phyloP scores from a whole-genome alignment of 2,797 vertebrate species.

The Pelobates cultripes region DNA sequence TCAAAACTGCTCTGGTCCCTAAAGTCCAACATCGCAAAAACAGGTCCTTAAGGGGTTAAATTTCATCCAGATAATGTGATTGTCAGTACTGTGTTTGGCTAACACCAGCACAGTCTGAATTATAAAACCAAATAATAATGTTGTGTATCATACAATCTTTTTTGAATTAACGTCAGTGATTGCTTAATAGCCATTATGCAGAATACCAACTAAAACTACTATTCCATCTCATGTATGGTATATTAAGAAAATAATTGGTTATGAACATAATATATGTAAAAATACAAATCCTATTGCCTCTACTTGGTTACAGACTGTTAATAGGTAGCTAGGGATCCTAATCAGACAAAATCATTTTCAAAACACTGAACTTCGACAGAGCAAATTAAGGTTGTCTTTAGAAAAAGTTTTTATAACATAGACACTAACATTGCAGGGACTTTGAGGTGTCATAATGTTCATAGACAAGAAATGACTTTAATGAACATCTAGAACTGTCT shows the following conservation, averaged over 20 bases:
- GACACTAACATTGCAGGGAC: constrained; percentile 38
- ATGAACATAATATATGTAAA: constrained; percentile 70
- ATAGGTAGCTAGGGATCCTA: constrained; percentile 62
- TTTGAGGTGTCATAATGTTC: constrained; percentile 43
- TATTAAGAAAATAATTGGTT: constrained; percentile 80
- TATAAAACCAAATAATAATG: neutral
- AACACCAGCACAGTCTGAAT: neutral
- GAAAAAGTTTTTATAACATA: constrained; percentile 32
- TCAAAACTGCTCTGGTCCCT: no score
- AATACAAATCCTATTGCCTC: constrained; percentile 69
- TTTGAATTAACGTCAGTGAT: neutral
- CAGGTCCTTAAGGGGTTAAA: no score
- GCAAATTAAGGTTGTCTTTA: constrained; percentile 33
- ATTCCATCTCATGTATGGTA: constrained; percentile 72
- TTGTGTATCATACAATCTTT: neutral
- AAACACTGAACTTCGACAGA: neutral
- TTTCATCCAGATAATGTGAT: constrained; percentile 16
- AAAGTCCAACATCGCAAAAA: no score
- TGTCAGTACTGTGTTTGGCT: neutral
- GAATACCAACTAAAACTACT: constrained; percentile 66
- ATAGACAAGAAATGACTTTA: constrained; percentile 15
- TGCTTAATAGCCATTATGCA: neutral
- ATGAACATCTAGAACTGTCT: constrained; percentile 24
- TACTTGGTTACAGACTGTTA: constrained; percentile 63
- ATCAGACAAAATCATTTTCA: constrained; percentile 60